Conservation (phyloP, 2,888 invertebrate species). For the Lepetodrilus schrolli region DNA sequence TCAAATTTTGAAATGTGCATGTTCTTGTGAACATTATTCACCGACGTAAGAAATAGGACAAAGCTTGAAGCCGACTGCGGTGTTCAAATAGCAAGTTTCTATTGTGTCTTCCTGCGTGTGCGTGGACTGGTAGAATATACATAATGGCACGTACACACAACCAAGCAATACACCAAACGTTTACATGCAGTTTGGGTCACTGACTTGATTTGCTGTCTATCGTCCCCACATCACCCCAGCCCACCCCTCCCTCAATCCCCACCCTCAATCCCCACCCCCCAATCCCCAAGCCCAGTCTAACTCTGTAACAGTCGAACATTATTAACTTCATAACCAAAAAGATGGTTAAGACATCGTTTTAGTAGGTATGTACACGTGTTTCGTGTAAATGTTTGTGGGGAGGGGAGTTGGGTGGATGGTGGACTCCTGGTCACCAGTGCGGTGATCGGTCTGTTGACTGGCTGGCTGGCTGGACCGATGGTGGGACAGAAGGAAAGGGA, state of each 20-base stretch:
- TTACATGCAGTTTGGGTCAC: conserved; percentile 26
- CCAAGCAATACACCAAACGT: conserved; percentile 23
- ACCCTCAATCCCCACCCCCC: too few relatives aligned
- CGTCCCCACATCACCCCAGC: background rate
- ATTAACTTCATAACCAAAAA: too few relatives aligned
- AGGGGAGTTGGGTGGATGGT: background rate
- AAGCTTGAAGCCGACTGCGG: background rate
- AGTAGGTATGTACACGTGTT: conserved; percentile 51
- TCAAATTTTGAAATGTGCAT: too few relatives aligned
- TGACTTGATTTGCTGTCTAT: conserved; percentile 24
- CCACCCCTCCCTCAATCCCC: background rate
- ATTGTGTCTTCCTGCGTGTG: conserved; percentile 3
- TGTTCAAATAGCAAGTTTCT: background rate
- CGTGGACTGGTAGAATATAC: conserved; percentile 17
- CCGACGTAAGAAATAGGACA: background rate
- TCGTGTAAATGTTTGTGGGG: conserved; percentile 44
- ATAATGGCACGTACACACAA: conserved; percentile 9
- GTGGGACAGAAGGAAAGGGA: too few relatives aligned
- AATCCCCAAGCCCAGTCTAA: too few relatives aligned
- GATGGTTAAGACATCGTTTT: background rate
- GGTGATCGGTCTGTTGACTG: too few relatives aligned
- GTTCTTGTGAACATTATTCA: too few relatives aligned
- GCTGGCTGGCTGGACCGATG: too few relatives aligned
- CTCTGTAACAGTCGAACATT: conserved; percentile 22
- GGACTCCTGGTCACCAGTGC: background rate